phyloP scores from a whole-genome alignment of 2,797 vertebrate genomes.

The Rhinogobio ventralis region DNA sequence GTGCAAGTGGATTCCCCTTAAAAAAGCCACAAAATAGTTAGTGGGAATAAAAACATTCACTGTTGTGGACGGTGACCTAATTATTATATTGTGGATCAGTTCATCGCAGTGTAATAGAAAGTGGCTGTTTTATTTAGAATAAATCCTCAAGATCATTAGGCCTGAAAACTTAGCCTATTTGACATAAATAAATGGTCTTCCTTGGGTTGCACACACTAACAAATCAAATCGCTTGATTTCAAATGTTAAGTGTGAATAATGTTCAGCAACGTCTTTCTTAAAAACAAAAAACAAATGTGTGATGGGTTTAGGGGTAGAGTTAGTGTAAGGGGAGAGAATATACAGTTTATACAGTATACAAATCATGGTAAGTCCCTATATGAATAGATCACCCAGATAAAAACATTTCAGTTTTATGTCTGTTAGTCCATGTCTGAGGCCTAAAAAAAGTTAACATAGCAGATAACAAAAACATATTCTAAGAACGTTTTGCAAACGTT shows the following conservation, averaged over 20 bases:
- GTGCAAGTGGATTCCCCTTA: background rate
- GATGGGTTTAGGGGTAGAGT: too few species aligned
- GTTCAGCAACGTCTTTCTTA: too few species aligned
- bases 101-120: conserved; percentile 21
- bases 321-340: too few species aligned
- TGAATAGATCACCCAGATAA: too few species aligned
- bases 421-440: too few species aligned
- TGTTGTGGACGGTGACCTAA: conserved; percentile 46
- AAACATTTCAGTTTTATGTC: too few species aligned
- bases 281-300: too few species aligned
- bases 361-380: too few species aligned
- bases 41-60: background rate
- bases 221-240: background rate
- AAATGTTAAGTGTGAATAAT: background rate
- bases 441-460: too few species aligned
- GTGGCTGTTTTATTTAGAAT: conserved; percentile 46
- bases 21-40: background rate
- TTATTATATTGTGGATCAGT: conserved; percentile 58
- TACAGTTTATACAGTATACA: too few species aligned
- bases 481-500: too few species aligned
- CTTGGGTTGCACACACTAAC: background rate
- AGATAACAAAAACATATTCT: too few species aligned
- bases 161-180: background rate
- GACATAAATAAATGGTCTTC: background rate
- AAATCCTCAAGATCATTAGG: background rate